phyloP scores from a whole-genome alignment of 2,888 invertebrate species.

The Drepana falcataria region DNA sequence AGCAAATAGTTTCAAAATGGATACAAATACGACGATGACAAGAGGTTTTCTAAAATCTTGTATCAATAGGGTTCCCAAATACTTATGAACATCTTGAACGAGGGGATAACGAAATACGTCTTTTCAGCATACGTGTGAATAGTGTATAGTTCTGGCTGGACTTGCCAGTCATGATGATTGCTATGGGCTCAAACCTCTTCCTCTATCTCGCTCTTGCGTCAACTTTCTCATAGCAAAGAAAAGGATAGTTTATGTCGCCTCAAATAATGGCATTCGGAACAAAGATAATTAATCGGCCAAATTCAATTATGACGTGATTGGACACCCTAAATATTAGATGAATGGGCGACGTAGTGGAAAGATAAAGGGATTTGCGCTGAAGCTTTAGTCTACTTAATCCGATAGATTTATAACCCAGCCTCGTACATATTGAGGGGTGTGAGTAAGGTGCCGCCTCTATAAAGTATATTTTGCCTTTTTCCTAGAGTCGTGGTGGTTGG shows the following conservation, averaged over 20 bases:
- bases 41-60: slow-evolving; percentile 1
- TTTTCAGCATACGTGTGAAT: not conserved
- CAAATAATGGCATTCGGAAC: slow-evolving; percentile 15
- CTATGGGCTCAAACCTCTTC: slow-evolving; percentile 3
- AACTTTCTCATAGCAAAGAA: not conserved
- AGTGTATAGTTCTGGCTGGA: slow-evolving; percentile 1
- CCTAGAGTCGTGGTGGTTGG: no score
- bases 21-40: slow-evolving; percentile 15
- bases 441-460: no score
- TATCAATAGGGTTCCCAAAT: not conserved
- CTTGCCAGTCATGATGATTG: slow-evolving; percentile 15
- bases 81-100: not conserved
- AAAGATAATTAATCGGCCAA: slow-evolving; percentile 49
- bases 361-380: slow-evolving; percentile 31
- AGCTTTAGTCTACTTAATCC: not conserved
- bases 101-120: not conserved
- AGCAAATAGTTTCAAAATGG: slow-evolving; percentile 13
- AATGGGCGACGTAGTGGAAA: slow-evolving; percentile 40
- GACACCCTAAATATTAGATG: slow-evolving; percentile 33
- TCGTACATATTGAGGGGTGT: not conserved
- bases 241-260: not conserved
- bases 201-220: not conserved
- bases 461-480: no score
- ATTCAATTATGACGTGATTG: slow-evolving; percentile 42
- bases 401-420: not conserved